phyloP scores from a whole-genome alignment of 2,888 invertebrate genomes.

The Malachius bipustulatus region DNA sequence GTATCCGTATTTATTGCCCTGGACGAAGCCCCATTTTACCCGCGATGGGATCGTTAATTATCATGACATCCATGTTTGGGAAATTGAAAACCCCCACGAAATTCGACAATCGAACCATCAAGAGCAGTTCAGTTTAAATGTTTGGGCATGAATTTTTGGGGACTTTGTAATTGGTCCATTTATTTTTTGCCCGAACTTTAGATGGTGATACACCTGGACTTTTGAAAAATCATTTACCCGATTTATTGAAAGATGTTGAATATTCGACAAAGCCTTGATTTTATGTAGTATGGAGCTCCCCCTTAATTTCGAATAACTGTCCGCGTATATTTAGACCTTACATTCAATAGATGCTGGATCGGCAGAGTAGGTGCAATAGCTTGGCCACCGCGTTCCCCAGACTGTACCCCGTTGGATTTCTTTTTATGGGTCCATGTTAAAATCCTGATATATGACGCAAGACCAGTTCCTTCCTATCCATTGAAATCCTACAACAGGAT shows the following conservation, averaged over 20 bases:
- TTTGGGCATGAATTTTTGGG: slow-evolving; percentile 1
- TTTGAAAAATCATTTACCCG: no score
- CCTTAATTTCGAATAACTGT: slow-evolving; percentile 13
- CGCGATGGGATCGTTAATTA: no score
- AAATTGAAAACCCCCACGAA: no score
- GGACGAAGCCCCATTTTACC: no score
- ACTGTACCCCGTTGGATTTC: slow-evolving; percentile 14
- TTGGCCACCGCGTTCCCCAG: slow-evolving; percentile 15
- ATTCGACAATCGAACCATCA: no score
- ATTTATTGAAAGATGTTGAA: no score
- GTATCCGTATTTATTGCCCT: no score
- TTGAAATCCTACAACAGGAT: no score
- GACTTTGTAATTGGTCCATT: neutral
- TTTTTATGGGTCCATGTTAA: slow-evolving; percentile 15
- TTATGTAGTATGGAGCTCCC: slow-evolving; percentile 15
- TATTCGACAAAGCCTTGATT: no score
- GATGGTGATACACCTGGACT: neutral
- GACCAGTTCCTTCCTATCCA: no score
- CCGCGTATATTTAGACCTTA: slow-evolving; percentile 9
- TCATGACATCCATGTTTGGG: no score
- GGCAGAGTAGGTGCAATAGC: slow-evolving; percentile 15
- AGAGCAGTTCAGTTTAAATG: no score
- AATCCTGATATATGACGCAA: slow-evolving; percentile 13
- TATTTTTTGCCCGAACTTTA: neutral
- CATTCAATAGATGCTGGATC: slow-evolving; percentile 14